Base-by-base conservation (phyloP, 2,888 invertebrate species). In the Drosophila robusta region DNA sequence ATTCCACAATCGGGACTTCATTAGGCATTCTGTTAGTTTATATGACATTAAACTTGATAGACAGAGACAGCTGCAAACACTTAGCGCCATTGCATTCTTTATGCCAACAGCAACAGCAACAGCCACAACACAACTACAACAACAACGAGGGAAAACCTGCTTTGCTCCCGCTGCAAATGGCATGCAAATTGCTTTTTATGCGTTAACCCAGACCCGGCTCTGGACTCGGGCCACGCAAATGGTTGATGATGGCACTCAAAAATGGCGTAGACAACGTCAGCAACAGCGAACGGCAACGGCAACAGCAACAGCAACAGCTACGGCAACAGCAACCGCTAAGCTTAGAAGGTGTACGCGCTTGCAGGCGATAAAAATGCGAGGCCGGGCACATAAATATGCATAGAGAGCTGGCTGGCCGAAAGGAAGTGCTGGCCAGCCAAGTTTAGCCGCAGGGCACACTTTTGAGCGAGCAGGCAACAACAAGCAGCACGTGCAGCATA, bases 141-240 rank as follows among this genome's bases (percentile, higher is more conserved):
- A 47, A 39, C 65, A 32, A 44, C 14, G 65, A 11, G 44, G 36
- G n/a, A 22, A 82, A 84, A 84, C 83, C 86, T 82, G 83, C 74
- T 83, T 82, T 68, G 70, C 79, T 70, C 54, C 56, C 67, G 67
- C 80, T 72, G 85, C 69, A 85, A 85, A 88, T 86, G 89, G 87
- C 85, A 86, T 86, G 85, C 85, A 86, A 86, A 86, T 86, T 89
- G 85, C 87, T 86, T 86, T 86, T 89, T 80, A 85, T 89, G 87
- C 84, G 82, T 87, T 85, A 77, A 69, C 70, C 79, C 61, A 38
- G 56, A 41, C 50, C 55, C 32, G 60, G 34, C 49, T 62, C 55
- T 45, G 73, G 44, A 41, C 69, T 45, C 44, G 49, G 51, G 58
- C 66, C 66, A 66, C 47, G 70, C 68, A 74, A 82, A 82, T 88